Percentiles rank a stretch among this genome's conserved stretches.
These are phyloP conservation scores for Parapristionchus giblindavisi DNA, from an alignment of 2,888 invertebrate species.

Conservation along the genomic window DNA sequence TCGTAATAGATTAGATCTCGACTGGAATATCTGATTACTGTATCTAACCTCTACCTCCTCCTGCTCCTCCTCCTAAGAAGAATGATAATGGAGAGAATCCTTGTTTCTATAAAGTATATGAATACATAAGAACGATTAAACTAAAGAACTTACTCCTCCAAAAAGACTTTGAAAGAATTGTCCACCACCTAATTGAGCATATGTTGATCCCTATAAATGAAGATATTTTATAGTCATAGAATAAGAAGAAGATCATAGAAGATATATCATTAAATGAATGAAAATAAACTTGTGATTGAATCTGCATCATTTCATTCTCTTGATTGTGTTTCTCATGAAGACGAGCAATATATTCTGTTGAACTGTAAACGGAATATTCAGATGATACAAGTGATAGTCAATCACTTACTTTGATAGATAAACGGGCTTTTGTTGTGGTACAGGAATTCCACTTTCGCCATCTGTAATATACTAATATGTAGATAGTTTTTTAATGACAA, in stretches of 20 bases:
- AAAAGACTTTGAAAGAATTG: conserved; percentile 55
- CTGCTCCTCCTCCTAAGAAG: conserved; percentile 44
- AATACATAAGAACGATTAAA: neutral
- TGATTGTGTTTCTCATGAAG: conserved; percentile 31
- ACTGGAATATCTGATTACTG: neutral
- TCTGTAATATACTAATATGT: no score
- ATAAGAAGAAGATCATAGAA: neutral
- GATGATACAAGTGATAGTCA: neutral
- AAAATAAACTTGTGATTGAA: neutral
- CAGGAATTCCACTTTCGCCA: no score
- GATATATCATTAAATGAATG: neutral
- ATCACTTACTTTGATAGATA: conserved; percentile 14
- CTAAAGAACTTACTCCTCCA: conserved; percentile 41
- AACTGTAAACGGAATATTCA: neutral
- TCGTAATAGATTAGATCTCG: neutral
- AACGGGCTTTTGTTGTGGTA: no score
- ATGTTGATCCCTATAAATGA: conserved; percentile 38
- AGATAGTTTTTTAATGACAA: no score
- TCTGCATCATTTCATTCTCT: neutral
- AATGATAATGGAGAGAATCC: conserved; percentile 52
- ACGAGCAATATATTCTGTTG: conserved; percentile 31
- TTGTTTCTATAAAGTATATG: conserved; percentile 41
- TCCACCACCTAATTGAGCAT: conserved; percentile 49
- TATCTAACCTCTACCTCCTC: conserved; percentile 29
- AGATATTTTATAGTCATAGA: neutral